phyloP scores from a whole-genome alignment of 1,140 invertebrate species.

The Reticulitermes speratus region DNA sequence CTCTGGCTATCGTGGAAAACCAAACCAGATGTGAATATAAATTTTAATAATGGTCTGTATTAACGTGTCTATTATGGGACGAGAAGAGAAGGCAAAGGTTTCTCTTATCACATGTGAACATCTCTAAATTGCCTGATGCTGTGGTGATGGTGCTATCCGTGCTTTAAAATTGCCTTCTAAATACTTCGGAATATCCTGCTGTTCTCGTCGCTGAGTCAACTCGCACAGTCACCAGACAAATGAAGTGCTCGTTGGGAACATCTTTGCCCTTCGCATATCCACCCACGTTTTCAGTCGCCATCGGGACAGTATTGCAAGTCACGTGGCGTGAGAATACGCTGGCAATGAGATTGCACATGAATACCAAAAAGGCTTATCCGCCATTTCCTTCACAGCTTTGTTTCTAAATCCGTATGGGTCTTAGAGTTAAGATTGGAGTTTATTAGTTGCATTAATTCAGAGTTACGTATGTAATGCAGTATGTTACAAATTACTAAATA shows the following conservation, averaged over 20 bases:
- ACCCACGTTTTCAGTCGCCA: background rate
- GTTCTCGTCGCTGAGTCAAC: background rate
- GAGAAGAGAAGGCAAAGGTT: background rate
- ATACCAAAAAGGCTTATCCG: background rate
- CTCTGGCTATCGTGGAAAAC: background rate
- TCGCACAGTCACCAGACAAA: background rate
- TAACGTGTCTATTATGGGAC: background rate
- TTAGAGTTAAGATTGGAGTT: too few species aligned
- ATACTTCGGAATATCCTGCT: too few species aligned
- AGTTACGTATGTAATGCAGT: too few species aligned
- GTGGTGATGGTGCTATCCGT: background rate
- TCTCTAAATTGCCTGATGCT: background rate
- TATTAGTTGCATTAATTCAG: too few species aligned
- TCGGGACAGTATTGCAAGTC: background rate
- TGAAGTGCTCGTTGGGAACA: background rate
- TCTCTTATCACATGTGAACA: background rate
- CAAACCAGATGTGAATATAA: slow-evolving; percentile 12
- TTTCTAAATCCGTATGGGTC: too few species aligned
- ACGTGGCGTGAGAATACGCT: background rate
- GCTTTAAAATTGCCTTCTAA: background rate
- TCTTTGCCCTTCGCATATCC: background rate
- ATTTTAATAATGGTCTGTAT: background rate
- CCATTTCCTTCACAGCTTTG: too few species aligned
- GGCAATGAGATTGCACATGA: background rate
- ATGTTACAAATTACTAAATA: too few species aligned